Evolutionary conservation across 1,140 invertebrate genomes (phyloP).

Genomic region (Parapsyche elsis): DNA sequence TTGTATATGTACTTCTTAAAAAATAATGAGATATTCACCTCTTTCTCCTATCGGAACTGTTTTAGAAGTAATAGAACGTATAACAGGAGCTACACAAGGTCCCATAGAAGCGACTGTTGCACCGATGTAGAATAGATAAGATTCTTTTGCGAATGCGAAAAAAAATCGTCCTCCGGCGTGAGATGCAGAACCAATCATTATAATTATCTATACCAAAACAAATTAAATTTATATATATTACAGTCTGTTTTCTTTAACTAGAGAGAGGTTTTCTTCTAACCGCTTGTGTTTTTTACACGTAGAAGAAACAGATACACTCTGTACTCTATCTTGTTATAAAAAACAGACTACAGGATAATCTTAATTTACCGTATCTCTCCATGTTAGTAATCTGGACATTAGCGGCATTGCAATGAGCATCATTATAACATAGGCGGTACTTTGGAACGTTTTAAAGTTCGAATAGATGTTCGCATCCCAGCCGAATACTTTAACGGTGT

Average conservation of each 20-base stretch:
- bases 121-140: conserved; percentile 73
- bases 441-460: conserved; percentile 76
- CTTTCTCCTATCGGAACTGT: conserved; percentile 73
- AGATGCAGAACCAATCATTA: conserved; percentile 74
- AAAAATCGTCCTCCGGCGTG: conserved; percentile 76
- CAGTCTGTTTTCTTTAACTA: background rate
- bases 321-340: too few species aligned
- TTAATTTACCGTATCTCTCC: conserved; percentile 73
- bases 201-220: conserved; percentile 66
- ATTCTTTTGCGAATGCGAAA: conserved; percentile 69
- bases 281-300: too few species aligned
- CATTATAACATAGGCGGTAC: conserved; percentile 72
- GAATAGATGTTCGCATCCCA: conserved; percentile 75
- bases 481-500: conserved; percentile 73
- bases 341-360: too few species aligned
- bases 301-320: too few species aligned
- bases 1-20: background rate
- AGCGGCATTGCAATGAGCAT: conserved; percentile 76
- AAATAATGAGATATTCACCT: conserved; percentile 63
- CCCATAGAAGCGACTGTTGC: conserved; percentile 75
- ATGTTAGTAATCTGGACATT: conserved; percentile 73
- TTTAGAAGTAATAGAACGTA: conserved; percentile 81
- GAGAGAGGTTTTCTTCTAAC: background rate
- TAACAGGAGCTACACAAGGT: conserved; percentile 77
- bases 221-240: conserved; percentile 1